Base-by-base conservation (phyloP, 2,888 invertebrate genomes). In the Epistrophella euchroma region DNA sequence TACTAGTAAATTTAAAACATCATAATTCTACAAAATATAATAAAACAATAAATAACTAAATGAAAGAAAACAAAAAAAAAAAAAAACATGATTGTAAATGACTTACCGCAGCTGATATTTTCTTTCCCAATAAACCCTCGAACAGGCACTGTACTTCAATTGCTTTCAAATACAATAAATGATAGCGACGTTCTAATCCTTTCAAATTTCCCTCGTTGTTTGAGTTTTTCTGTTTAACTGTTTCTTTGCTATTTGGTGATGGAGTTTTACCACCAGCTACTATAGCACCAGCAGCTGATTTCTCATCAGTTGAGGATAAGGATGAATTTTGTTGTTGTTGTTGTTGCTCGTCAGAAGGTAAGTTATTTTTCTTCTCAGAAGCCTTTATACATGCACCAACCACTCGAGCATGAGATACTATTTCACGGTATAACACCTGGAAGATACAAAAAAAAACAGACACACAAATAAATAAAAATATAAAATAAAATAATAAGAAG, bases 91-190 rank as follows among this genome's bases (percentile, higher is more conserved):
- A 13, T 47, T 9, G 19, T 1, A 66, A 40, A 50, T 37, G 5
- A 93, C 94, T 93, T 91, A 95, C 95, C 93, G 93, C 93, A 92
- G 93, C 93, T 90, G 94, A 95, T 90, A 94, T 94, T 90, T 95
- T 94, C 91, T 94, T 95, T 88, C 95, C 94, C 87, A 96, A 94
- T 88, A 97, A 94, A 88, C 96, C 96, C 92, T 98, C 98, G 91
- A 98, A 94, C 92, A 97, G 96, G 93, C 97, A 97, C 94, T 97
- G 97, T 95, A 97, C 97, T 95, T 98, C 98, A 90, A 98, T 94
- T 74, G 97, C 97, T 90, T 97, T 94, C 90, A 98, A 93, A 94
- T 97, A 98, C 89, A 98, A 94, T 89, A 96, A 95, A 93, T 98
- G 98, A 97, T 97, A 98, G 91, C 97, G 96, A 87, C 96, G 94